Conservation (phyloP, 1,140 invertebrate genomes). For the Pseudobourletiella spinata region DNA sequence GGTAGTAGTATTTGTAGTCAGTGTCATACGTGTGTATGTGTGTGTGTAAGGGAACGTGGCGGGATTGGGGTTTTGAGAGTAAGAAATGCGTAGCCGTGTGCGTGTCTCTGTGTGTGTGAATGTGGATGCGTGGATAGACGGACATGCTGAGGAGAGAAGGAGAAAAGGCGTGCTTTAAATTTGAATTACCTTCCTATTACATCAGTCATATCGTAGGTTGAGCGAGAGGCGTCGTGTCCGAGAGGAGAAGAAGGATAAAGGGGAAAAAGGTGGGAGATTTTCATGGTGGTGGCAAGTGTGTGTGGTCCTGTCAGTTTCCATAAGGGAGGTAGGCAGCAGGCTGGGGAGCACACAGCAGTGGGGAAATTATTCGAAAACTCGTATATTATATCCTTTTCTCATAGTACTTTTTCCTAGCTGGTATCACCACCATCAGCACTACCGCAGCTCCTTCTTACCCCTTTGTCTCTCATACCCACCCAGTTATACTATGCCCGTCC, state of each 20-base stretch:
- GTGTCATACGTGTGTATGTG: not conserved
- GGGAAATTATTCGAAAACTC: not conserved
- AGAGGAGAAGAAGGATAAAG: not conserved
- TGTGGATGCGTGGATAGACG: not conserved
- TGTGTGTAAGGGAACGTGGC: not conserved
- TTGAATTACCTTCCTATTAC: not conserved
- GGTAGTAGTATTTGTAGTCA: no score
- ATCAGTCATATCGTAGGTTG: not conserved
- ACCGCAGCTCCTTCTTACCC: no score
- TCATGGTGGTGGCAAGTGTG: not conserved
- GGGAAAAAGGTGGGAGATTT: not conserved
- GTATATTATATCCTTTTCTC: no score
- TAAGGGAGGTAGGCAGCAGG: no score
- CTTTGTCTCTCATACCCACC: no score
- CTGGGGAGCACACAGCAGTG: no score
- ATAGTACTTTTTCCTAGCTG: no score
- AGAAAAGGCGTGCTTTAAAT: slow-evolving; percentile 1
- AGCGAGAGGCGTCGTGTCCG: not conserved
- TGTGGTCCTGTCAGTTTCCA: slow-evolving; percentile 4
- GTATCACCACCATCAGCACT: no score
- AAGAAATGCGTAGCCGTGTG: not conserved
- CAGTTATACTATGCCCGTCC: no score
- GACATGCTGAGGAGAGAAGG: not conserved
- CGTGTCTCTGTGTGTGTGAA: no score
- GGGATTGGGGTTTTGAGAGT: not conserved